Percentiles rank a stretch among this genome's conserved stretches.
Conservation (phyloP, 2,888 invertebrate species). For the Hylaea fasciaria region DNA sequence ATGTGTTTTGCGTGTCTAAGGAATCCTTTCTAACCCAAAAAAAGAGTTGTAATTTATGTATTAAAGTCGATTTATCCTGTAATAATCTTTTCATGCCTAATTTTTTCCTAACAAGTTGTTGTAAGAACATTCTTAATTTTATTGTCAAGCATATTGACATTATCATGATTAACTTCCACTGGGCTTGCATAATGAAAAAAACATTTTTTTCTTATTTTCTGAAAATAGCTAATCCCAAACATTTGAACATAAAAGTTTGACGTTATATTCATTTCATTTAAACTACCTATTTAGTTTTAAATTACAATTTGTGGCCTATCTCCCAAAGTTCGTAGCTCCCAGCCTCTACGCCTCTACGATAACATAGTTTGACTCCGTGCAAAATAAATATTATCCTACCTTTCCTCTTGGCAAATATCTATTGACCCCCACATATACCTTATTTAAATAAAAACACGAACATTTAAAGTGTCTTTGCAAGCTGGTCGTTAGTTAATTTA, state of each 20-base stretch:
- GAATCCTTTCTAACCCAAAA: background rate
- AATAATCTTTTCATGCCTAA: no score
- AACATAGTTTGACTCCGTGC: conserved; percentile 47
- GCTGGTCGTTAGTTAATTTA: conserved; percentile 47
- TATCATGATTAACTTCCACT: no score
- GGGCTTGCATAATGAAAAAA: no score
- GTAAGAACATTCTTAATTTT: no score
- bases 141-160: no score
- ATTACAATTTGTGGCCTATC: background rate
- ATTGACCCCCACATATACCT: conserved; percentile 46
- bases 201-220: no score
- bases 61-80: no score
- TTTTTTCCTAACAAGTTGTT: no score
- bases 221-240: no score
- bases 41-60: background rate
- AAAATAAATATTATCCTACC: conserved; percentile 62
- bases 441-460: conserved; percentile 42
- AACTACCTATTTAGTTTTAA: background rate
- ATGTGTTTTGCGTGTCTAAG: background rate
- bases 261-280: no score
- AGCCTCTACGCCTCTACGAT: conserved; percentile 39
- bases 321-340: conserved; percentile 31
- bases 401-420: conserved; percentile 48
- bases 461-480: conserved; percentile 39
- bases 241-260: no score